phyloP scores from a whole-genome alignment of 2,888 invertebrate species.

The Caradrina clavipalpis region DNA sequence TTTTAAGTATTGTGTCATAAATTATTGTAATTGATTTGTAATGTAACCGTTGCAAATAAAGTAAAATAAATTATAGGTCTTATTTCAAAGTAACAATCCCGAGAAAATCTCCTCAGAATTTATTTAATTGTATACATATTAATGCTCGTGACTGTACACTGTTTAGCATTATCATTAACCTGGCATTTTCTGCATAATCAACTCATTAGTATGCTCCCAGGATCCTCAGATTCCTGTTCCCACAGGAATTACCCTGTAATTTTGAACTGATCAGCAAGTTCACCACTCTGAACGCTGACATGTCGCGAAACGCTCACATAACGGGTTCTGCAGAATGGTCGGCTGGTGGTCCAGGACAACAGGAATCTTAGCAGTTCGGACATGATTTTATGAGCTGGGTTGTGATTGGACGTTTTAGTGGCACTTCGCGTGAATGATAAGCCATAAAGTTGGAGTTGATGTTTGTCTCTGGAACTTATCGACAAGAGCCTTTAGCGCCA shows the following conservation, averaged over 20 bases:
- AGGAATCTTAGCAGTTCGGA: conserved; percentile 24
- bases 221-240: conserved; percentile 31
- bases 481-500: neutral
- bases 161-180: conserved; percentile 35
- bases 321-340: conserved; percentile 23
- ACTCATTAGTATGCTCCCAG: conserved; percentile 45
- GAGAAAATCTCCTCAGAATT: neutral
- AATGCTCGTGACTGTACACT: neutral
- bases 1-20: too few species aligned
- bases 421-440: conserved; percentile 29
- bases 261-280: conserved; percentile 49
- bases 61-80: too few species aligned
- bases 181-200: conserved; percentile 40
- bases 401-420: conserved; percentile 36
- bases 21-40: too few species aligned
- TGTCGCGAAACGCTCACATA: conserved; percentile 22
- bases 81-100: neutral
- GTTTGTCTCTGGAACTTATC: conserved; percentile 19
- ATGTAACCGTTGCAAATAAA: too few species aligned
- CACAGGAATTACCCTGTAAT: conserved; percentile 55
- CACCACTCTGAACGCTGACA: conserved; percentile 17
- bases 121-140: neutral
- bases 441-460: conserved; percentile 26
- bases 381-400: conserved; percentile 34
- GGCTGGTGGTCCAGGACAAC: conserved; percentile 39